A percentile compares a stretch with the other conserved stretches of the same genome.
Evolutionary conservation across 2,888 invertebrate genomes (phyloP).

Genomic region (Calameuta pallipes): DNA sequence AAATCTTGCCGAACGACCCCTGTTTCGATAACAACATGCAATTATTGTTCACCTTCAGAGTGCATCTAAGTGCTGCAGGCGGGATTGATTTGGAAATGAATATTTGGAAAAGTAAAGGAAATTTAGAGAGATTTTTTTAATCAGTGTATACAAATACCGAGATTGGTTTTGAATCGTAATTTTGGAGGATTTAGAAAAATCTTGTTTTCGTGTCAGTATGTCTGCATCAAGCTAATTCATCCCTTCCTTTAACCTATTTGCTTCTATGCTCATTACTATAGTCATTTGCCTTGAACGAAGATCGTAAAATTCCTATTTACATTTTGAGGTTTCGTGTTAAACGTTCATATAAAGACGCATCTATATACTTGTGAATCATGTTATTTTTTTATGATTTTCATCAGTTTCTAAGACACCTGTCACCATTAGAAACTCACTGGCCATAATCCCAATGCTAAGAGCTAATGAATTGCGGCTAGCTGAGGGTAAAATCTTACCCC

Average conservation of each 20-base stretch:
- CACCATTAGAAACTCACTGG: constrained; percentile 26
- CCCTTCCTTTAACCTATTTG: not conserved
- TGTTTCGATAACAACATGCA: constrained; percentile 42
- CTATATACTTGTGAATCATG: not conserved
- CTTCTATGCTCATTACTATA: not conserved
- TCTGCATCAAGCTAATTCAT: no score
- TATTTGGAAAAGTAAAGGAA: not conserved
- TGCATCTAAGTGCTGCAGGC: not conserved
- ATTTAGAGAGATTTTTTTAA: not conserved
- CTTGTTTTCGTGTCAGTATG: not conserved
- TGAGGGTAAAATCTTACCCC: constrained; percentile 59
- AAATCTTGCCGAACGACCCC: constrained; percentile 4
- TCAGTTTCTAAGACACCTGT: not conserved
- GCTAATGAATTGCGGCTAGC: constrained; percentile 47
- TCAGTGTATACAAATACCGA: not conserved
- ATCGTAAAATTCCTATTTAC: not conserved
- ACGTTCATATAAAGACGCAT: not conserved
- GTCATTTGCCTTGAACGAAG: not conserved
- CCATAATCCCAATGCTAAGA: not conserved
- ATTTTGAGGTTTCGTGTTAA: not conserved
- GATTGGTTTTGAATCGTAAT: not conserved
- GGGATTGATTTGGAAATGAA: not conserved
- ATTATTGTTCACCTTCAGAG: constrained; percentile 30
- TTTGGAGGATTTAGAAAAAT: not conserved
- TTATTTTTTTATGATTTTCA: not conserved